Conservation (phyloP, 2,888 invertebrate species). For the Zygaena filipendulae region DNA sequence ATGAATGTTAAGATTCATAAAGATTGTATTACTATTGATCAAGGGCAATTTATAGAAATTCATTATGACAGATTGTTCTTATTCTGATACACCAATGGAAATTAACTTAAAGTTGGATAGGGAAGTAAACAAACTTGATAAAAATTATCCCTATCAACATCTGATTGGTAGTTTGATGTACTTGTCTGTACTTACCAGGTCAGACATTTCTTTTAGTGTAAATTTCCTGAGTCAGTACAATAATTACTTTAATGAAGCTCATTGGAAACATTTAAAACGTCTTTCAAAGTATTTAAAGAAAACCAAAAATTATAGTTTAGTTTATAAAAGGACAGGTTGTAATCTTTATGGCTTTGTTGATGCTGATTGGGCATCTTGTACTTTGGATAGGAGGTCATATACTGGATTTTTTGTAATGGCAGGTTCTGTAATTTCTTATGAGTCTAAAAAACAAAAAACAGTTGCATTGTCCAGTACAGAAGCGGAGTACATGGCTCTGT, state of each 20-base stretch:
- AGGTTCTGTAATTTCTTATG: not conserved
- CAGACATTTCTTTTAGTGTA: constrained; percentile 5
- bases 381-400: constrained; percentile 1
- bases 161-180: constrained; percentile 13
- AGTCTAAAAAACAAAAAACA: not conserved
- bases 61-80: constrained; percentile 11
- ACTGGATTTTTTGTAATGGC: not conserved
- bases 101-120: constrained; percentile 14
- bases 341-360: not conserved
- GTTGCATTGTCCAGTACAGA: not conserved
- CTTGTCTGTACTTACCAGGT: constrained; percentile 6
- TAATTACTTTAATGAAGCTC: constrained; percentile 7
- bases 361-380: constrained; percentile 1
- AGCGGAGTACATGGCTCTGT: not conserved
- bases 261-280: constrained; percentile 9
- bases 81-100: constrained; percentile 14
- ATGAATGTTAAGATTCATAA: constrained; percentile 9
- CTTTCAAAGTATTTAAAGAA: constrained; percentile 8
- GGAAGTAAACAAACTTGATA: not conserved
- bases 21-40: constrained; percentile 6
- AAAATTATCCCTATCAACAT: constrained; percentile 7
- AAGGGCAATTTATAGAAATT: constrained; percentile 14
- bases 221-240: constrained; percentile 9
- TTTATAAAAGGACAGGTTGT: not conserved
- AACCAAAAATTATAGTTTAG: not conserved